Conservation (phyloP, 2,113 vertebrate genomes). For the Psilopsiagon aurifrons region DNA sequence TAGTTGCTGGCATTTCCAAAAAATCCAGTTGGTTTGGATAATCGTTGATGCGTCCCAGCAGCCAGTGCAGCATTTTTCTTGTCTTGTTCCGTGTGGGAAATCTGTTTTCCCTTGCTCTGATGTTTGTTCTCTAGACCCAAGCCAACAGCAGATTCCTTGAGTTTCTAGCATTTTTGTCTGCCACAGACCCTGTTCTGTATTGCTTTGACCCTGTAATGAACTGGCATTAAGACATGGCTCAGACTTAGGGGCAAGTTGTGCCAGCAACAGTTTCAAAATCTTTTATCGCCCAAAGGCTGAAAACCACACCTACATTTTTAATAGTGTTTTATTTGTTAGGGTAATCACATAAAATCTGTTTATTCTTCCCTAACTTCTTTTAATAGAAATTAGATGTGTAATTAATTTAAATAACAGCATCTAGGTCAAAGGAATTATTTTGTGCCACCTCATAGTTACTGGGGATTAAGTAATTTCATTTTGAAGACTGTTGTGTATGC, state of each 20-base stretch:
- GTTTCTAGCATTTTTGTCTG: neutral
- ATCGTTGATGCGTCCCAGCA: neutral
- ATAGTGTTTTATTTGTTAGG: neutral
- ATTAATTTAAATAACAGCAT: constrained; percentile 49
- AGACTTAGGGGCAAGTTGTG: neutral
- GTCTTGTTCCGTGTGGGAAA: neutral
- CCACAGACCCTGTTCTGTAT: neutral
- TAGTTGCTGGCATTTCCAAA: neutral
- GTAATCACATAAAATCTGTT: neutral
- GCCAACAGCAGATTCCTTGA: neutral
- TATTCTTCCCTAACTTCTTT: neutral
- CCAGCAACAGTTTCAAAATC: neutral
- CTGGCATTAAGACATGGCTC: neutral
- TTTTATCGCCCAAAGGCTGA: neutral
- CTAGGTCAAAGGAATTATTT: constrained; percentile 47
- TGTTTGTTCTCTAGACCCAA: neutral
- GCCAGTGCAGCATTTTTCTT: neutral
- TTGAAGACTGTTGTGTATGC: neutral
- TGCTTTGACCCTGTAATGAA: neutral
- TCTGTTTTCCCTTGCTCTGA: neutral
- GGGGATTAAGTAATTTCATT: constrained; percentile 31
- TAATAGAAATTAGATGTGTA: neutral
- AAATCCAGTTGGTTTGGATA: neutral
- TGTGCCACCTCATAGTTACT: neutral
- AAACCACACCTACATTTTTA: neutral